phyloP scores from a whole-genome alignment of 2,797 vertebrate genomes.

The Luscinia megarhynchos region DNA sequence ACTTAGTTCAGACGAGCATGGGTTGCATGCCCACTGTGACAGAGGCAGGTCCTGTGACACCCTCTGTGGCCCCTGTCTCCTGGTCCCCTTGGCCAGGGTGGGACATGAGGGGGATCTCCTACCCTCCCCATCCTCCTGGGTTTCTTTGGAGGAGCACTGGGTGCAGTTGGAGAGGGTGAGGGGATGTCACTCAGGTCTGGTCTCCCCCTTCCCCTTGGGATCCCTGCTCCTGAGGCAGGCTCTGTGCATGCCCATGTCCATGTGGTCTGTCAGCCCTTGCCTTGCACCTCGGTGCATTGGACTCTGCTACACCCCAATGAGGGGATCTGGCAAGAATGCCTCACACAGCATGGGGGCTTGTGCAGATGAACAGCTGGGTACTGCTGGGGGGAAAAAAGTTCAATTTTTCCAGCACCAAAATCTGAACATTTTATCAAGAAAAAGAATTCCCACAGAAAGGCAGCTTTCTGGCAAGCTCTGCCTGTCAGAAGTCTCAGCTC shows the following conservation, averaged over 20 bases:
- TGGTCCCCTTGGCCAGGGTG: background rate
- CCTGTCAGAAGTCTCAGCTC: background rate
- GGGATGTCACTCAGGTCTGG: background rate
- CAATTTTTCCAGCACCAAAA: background rate
- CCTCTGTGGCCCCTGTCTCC: background rate
- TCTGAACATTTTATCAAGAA: background rate
- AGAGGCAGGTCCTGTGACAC: accelerated
- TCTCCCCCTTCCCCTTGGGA: background rate
- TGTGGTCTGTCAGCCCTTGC: accelerated
- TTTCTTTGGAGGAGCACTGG: background rate
- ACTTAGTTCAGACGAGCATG: background rate
- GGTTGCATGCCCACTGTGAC: accelerated
- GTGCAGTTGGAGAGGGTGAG: background rate
- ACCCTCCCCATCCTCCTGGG: background rate
- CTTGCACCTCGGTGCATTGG: accelerated
- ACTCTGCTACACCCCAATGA: background rate
- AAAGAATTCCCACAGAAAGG: background rate
- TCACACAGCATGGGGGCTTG: accelerated
- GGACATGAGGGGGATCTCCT: background rate
- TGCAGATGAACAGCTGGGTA: background rate
- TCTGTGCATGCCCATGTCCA: accelerated
- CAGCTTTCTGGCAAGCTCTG: background rate
- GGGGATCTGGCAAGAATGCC: background rate
- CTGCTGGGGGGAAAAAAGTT: background rate
- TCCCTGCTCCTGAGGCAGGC: background rate